phyloP scores from a whole-genome alignment of 2,113 vertebrate species.

The Puntigrus tetrazona region DNA sequence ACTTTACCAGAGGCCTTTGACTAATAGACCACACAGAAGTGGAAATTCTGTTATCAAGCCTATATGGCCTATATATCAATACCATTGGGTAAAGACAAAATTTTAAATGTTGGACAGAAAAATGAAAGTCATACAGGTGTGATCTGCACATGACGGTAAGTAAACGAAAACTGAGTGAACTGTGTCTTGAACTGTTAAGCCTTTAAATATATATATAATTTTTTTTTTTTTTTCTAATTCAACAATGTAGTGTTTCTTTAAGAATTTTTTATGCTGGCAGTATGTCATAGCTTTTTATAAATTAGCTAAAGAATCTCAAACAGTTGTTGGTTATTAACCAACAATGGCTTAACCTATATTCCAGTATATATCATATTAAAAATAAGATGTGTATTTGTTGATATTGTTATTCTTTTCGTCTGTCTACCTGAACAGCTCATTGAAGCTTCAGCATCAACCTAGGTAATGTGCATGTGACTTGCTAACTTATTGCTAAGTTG shows the following conservation, averaged over 20 bases:
- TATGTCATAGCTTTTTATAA: background rate
- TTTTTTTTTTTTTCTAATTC: no score
- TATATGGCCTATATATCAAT: background rate
- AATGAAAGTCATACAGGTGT: background rate
- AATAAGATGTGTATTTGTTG: conserved; percentile 19
- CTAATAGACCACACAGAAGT: background rate
- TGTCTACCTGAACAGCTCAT: conserved; percentile 75
- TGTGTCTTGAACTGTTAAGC: background rate
- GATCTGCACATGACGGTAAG: background rate
- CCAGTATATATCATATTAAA: background rate
- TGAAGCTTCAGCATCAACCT: conserved; percentile 80
- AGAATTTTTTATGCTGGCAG: background rate
- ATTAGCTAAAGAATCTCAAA: background rate
- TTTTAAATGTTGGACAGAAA: background rate
- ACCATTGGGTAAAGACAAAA: background rate
- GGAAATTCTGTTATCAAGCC: background rate
- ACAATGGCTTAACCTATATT: background rate
- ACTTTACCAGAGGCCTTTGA: background rate
- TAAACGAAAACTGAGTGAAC: background rate
- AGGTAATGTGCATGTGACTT: conserved; percentile 74
- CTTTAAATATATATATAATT: background rate
- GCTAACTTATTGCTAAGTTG: conserved; percentile 55
- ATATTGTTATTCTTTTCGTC: conserved; percentile 48
- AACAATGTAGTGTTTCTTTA: background rate
- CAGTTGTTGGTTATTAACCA: background rate